Conservation (phyloP, 2,888 invertebrate genomes). For the Dryomyza anilis region DNA sequence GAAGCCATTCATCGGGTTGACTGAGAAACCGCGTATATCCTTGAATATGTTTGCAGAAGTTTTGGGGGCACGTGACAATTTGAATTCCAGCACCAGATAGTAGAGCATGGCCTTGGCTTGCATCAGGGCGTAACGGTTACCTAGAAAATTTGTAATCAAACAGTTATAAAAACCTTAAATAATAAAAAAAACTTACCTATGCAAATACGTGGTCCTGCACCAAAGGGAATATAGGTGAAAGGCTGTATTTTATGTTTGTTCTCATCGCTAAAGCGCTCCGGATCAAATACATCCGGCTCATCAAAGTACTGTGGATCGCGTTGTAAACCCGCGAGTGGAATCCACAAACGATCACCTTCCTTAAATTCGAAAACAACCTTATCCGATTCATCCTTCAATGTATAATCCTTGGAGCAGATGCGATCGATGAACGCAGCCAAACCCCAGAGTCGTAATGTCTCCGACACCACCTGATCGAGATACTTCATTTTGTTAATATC, state of each 20-base stretch:
- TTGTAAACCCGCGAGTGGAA: constrained; percentile 59
- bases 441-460: constrained; percentile 63
- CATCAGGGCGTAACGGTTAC: constrained; percentile 32
- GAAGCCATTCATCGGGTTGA: constrained; percentile 32
- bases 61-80: constrained; percentile 28
- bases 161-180: no score
- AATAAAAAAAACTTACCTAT: constrained; percentile 63
- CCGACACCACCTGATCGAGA: constrained; percentile 68
- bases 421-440: constrained; percentile 61
- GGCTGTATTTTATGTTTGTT: constrained; percentile 62
- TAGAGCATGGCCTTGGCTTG: constrained; percentile 34
- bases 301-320: constrained; percentile 64
- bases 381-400: constrained; percentile 55
- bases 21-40: constrained; percentile 30
- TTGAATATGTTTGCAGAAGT: constrained; percentile 22
- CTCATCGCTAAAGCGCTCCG: constrained; percentile 65
- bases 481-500: constrained; percentile 65
- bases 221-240: constrained; percentile 64
- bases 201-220: constrained; percentile 67
- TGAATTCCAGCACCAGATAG: constrained; percentile 34
- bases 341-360: constrained; percentile 58
- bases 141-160: no score
- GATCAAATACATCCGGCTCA: constrained; percentile 64
- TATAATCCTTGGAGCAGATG: constrained; percentile 63
- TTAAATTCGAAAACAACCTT: constrained; percentile 64